Conservation (phyloP, 2,888 invertebrate species). For the Syrista parreyssii region DNA sequence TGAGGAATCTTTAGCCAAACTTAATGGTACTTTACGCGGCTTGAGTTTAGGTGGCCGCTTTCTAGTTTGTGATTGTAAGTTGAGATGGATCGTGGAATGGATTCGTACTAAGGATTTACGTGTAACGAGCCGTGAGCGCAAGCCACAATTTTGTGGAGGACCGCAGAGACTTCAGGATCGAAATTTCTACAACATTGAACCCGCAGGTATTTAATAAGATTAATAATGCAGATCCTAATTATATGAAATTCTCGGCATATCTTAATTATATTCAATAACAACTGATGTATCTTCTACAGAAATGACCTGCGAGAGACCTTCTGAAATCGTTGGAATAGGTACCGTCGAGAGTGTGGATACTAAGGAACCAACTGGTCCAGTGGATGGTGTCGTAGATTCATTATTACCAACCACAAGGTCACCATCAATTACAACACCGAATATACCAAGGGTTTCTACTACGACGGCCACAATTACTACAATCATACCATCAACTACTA, state of each 20-base stretch:
- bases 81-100: conserved; percentile 93
- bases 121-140: conserved; percentile 91
- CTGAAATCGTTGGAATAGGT: conserved; percentile 69
- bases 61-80: conserved; percentile 87
- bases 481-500: conserved; percentile 29
- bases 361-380: conserved; percentile 53
- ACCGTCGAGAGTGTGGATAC: conserved; percentile 70
- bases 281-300: conserved; percentile 49
- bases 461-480: conserved; percentile 42
- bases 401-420: conserved; percentile 58
- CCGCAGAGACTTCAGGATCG: conserved; percentile 83
- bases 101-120: conserved; percentile 88
- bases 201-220: conserved; percentile 70
- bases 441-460: conserved; percentile 51
- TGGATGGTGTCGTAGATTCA: conserved; percentile 61
- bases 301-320: conserved; percentile 61
- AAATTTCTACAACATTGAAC: conserved; percentile 88
- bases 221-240: background rate
- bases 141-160: conserved; percentile 92
- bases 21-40: conserved; percentile 86
- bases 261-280: background rate
- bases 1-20: conserved; percentile 79
- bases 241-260: background rate
- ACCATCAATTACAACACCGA: conserved; percentile 47
- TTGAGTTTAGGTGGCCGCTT: conserved; percentile 90